phyloP scores from a whole-genome alignment of 2,113 vertebrate genomes.

The Cochlearius cochlearius region DNA sequence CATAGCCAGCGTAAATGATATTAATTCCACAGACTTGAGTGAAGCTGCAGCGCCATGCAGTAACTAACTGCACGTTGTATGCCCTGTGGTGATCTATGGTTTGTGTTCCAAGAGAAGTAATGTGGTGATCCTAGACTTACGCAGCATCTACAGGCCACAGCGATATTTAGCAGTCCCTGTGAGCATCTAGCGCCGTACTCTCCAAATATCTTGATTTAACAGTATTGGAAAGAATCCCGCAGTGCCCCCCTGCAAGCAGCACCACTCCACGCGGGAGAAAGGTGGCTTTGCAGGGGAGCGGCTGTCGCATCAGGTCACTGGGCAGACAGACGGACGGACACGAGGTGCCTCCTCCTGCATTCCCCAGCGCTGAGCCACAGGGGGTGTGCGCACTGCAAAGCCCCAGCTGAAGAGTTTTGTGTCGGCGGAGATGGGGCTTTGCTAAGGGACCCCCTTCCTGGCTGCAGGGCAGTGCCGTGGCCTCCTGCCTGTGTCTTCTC shows the following conservation, averaged over 20 bases:
- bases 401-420: background rate
- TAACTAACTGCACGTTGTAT: background rate
- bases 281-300: background rate
- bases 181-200: background rate
- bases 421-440: background rate
- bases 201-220: background rate
- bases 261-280: background rate
- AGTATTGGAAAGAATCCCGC: background rate
- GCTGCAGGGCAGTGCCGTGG: background rate
- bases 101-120: background rate
- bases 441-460: background rate
- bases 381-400: background rate
- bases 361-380: background rate
- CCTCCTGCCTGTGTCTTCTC: background rate
- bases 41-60: background rate
- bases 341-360: fast-evolving
- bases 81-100: fast-evolving
- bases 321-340: fast-evolving
- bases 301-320: background rate
- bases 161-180: background rate
- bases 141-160: background rate
- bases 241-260: background rate
- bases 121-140: fast-evolving
- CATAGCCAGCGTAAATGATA: background rate
- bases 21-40: background rate